phyloP scores from a whole-genome alignment of 2,113 vertebrate genomes.

The Oryzias melastigma region DNA sequence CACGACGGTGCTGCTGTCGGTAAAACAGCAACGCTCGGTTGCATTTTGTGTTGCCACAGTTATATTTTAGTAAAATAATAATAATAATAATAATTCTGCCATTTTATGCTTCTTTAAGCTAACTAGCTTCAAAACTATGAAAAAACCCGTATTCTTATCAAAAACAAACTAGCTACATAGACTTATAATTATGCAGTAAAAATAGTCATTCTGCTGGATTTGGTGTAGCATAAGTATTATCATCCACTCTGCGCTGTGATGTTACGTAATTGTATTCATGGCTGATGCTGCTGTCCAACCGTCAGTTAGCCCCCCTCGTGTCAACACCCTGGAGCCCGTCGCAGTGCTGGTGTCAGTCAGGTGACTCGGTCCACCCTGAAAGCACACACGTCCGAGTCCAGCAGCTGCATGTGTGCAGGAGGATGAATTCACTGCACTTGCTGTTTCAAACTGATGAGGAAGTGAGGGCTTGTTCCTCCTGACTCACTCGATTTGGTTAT shows the following conservation, averaged over 20 bases:
- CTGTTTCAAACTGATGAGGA: slow-evolving; percentile 14
- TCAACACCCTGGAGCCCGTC: slow-evolving; percentile 4
- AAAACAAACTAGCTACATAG: not conserved
- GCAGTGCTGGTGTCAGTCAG: slow-evolving; percentile 48
- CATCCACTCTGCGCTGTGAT: slow-evolving; percentile 5
- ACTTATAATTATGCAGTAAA: too few species aligned
- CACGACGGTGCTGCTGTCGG: too few species aligned
- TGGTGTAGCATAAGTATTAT: too few species aligned
- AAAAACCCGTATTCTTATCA: not conserved
- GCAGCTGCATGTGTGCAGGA: not conserved
- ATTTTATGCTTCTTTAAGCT: too few species aligned
- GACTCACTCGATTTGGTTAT: slow-evolving; percentile 14
- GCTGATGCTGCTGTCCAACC: slow-evolving; percentile 27
- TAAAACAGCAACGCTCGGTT: too few species aligned
- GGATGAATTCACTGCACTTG: not conserved
- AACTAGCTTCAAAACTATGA: too few species aligned
- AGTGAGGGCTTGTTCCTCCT: slow-evolving; percentile 16
- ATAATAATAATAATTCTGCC: too few species aligned
- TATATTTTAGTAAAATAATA: too few species aligned
- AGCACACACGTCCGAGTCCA: slow-evolving; percentile 20
- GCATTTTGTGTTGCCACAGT: too few species aligned
- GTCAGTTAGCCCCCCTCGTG: slow-evolving; percentile 19
- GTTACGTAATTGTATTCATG: slow-evolving; percentile 40
- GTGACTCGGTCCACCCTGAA: slow-evolving; percentile 51
- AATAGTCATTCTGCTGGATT: too few species aligned